Evolutionary conservation across 2,113 vertebrate species (phyloP), one percentile per base, ranked within the genome.

Genomic region (Semnornis frantzii): DNA sequence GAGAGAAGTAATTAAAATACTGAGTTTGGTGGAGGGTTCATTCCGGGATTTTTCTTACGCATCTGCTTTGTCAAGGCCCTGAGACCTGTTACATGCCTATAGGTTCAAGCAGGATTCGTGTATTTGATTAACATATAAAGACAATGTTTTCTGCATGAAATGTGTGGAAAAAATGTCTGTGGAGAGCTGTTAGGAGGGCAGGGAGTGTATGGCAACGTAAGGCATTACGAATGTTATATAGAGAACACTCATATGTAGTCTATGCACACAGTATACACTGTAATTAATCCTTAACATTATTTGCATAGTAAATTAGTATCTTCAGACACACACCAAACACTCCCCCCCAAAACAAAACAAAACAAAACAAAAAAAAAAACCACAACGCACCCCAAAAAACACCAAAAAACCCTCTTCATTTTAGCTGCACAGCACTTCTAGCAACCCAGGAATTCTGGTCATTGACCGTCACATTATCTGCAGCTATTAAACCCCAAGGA

Each of bases 121-220:
- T 66, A 39, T 76, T 71, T 66, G 58, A 27, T 9, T 52, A 24
- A 14, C 25, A 10, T 44, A 8, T 23, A 14, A 82, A 71, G 58
- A 16, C 14, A 34, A 2, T 25, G 8, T 62, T 66, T 81, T 75
- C 20, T 33, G 19, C 15, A 15, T 21, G 5, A 31, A 59, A 15
- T 59, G 28, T 2, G 1, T 46, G 44, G 52, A 42, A 31, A 31
- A 58, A 34, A 13, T 50, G 48, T 50, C 23, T 52, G 50, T 25
- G 23, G 50, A 52, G 50, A 52, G 50, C 50, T 52, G 10, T 69
- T 54, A 27, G 55, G 11, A 54, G 25, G 25, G 23, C n/a, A 21
- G 71, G 37, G 37, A 30, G 34, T 0, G 1, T 30, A 15, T 27
- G 54, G 12, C 17, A 10, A 31, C 0, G 1, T n/a, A 17, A 19